These are phyloP conservation scores for Drymonia ruficornis DNA, from an alignment of 2,888 invertebrate species.

Conservation along the genomic window DNA sequence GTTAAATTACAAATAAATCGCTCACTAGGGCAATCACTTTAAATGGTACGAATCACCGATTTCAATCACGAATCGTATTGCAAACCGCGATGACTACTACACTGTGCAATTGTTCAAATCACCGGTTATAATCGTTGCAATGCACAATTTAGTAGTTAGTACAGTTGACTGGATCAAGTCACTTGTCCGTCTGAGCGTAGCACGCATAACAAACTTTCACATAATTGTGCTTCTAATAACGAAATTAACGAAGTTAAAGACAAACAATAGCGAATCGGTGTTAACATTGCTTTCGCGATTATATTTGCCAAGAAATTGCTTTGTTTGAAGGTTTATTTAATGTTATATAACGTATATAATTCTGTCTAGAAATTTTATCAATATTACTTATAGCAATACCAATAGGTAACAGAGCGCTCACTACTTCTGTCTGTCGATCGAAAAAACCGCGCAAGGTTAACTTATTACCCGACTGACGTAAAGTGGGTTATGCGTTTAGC, in stretches of 20 bases:
- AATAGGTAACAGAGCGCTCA: not conserved
- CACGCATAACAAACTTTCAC: slow-evolving; percentile 25
- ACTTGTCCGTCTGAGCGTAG: not conserved
- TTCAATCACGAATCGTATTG: not conserved
- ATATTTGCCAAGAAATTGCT: slow-evolving; percentile 8
- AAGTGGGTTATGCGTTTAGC: slow-evolving; percentile 15
- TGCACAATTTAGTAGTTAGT: not conserved
- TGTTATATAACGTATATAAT: no score
- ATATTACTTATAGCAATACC: no score
- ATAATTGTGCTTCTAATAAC: slow-evolving; percentile 17
- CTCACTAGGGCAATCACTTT: not conserved
- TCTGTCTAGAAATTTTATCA: no score
- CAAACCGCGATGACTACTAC: not conserved
- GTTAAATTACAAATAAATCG: not conserved
- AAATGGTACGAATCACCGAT: not conserved
- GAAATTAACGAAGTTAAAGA: slow-evolving; percentile 18
- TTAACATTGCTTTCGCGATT: slow-evolving; percentile 20
- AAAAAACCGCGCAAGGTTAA: slow-evolving; percentile 44
- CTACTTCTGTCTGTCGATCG: slow-evolving; percentile 34
- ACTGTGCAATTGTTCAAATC: not conserved
- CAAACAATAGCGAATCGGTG: slow-evolving; percentile 20
- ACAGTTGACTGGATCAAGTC: not conserved
- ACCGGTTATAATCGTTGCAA: not conserved
- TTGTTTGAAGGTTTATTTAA: not conserved
- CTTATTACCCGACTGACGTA: slow-evolving; percentile 31